Evolutionary conservation across 2,888 invertebrate genomes (phyloP).

Genomic region (Eupeodes luniger): DNA sequence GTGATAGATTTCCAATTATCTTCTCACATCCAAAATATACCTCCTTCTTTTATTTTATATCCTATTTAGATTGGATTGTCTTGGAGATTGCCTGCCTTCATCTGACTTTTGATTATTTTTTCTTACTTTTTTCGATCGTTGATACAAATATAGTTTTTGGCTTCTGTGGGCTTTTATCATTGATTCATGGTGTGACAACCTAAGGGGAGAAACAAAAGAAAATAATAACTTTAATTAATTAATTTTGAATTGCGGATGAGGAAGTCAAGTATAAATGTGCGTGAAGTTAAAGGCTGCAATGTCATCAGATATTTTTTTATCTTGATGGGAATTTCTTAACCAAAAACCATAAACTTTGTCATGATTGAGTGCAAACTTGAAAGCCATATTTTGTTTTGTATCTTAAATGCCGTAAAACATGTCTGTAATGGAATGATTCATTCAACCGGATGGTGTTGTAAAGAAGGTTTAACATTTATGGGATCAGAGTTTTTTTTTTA

Average conservation of each 20-base stretch:
- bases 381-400: background rate
- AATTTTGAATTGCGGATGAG: constrained; percentile 22
- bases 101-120: constrained; percentile 7
- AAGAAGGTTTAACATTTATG: constrained; percentile 17
- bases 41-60: background rate
- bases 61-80: constrained; percentile 36
- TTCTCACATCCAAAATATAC: constrained; percentile 38
- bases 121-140: constrained; percentile 16
- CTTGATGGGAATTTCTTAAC: constrained; percentile 55
- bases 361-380: constrained; percentile 47
- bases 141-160: constrained; percentile 41
- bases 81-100: constrained; percentile 29
- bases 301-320: constrained; percentile 17
- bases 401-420: constrained; percentile 20
- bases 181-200: constrained; percentile 25
- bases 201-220: constrained; percentile 36
- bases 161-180: constrained; percentile 48
- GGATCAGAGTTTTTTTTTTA: constrained; percentile 2
- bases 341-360: constrained; percentile 47
- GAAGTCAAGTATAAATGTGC: background rate
- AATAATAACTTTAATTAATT: constrained; percentile 38
- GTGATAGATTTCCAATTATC: constrained; percentile 44
- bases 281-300: background rate
- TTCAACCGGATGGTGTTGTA: constrained; percentile 21
- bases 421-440: constrained; percentile 55